Evolutionary conservation across 2,888 invertebrate species (phyloP).

Genomic region (Sthenelais limicola): DNA sequence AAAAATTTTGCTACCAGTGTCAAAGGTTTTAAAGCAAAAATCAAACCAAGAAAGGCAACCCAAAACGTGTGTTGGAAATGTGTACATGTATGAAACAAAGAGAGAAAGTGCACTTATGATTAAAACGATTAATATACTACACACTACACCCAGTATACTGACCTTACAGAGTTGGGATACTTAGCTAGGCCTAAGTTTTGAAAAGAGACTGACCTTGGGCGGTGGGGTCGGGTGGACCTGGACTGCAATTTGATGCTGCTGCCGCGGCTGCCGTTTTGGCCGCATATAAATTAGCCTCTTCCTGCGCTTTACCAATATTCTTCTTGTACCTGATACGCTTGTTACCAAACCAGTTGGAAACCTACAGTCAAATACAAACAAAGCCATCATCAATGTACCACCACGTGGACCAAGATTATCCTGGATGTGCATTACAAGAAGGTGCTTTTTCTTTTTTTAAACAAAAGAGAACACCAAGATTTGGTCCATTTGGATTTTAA

Average conservation of each 20-base stretch:
- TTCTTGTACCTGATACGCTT: conserved; percentile 99
- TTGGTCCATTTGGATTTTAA: too few species aligned
- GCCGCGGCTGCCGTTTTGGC: conserved; percentile 81
- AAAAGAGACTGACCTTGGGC: conserved; percentile 38
- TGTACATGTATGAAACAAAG: too few species aligned
- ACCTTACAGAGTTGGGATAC: too few species aligned
- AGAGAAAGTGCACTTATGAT: too few species aligned
- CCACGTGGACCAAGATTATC: conserved; percentile 11
- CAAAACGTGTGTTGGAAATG: too few species aligned
- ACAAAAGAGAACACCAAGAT: too few species aligned
- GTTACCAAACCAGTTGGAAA: conserved; percentile 99
- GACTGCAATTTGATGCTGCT: conserved; percentile 36
- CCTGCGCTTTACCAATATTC: conserved; percentile 99
- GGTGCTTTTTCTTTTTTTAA: conserved; percentile 17
- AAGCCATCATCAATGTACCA: conserved; percentile 39
- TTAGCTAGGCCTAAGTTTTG: neutral
- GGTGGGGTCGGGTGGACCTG: conserved; percentile 24
- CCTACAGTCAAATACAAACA: conserved; percentile 75
- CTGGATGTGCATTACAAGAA: conserved; percentile 25
- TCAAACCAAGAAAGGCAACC: too few species aligned
- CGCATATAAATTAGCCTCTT: conserved; percentile 98
- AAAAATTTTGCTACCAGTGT: too few species aligned
- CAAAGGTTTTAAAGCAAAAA: too few species aligned
- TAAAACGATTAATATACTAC: too few species aligned
- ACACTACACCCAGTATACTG: too few species aligned